Conservation (phyloP, 2,113 vertebrate species). For the Lepus europaeus region DNA sequence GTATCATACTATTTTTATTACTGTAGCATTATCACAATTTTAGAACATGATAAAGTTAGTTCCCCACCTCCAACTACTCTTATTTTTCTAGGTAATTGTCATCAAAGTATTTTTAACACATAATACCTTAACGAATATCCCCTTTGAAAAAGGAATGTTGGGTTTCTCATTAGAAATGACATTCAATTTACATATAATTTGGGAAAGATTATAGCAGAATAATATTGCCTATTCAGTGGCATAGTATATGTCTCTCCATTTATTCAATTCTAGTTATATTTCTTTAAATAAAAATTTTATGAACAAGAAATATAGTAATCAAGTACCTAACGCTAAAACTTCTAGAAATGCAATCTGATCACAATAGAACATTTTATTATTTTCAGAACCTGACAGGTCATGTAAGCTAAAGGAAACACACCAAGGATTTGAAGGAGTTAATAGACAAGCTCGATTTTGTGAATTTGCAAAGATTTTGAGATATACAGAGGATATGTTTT, state of each 20-base stretch:
- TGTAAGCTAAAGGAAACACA: neutral
- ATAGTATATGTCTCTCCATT: neutral
- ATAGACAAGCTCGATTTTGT: neutral
- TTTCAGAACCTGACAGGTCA: neutral
- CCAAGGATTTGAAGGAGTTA: neutral
- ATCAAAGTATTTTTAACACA: neutral
- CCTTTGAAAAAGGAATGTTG: neutral
- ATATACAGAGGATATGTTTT: neutral
- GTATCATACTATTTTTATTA: neutral
- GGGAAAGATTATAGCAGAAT: neutral
- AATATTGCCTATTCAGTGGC: neutral
- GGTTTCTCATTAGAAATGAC: neutral
- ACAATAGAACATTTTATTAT: neutral
- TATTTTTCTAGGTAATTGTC: neutral
- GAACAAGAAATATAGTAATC: neutral
- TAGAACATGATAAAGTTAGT: neutral
- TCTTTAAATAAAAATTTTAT: slow-evolving; percentile 12
- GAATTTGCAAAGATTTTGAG: neutral
- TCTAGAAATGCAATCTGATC: neutral
- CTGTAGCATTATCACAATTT: neutral
- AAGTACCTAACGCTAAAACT: neutral
- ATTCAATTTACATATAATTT: slow-evolving; percentile 10
- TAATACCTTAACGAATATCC: neutral
- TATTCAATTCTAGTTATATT: slow-evolving; percentile 10
- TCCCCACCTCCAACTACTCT: neutral